Evolutionary conservation across 1,140 invertebrate genomes (phyloP).

Genomic region (Brachionus sp.): DNA sequence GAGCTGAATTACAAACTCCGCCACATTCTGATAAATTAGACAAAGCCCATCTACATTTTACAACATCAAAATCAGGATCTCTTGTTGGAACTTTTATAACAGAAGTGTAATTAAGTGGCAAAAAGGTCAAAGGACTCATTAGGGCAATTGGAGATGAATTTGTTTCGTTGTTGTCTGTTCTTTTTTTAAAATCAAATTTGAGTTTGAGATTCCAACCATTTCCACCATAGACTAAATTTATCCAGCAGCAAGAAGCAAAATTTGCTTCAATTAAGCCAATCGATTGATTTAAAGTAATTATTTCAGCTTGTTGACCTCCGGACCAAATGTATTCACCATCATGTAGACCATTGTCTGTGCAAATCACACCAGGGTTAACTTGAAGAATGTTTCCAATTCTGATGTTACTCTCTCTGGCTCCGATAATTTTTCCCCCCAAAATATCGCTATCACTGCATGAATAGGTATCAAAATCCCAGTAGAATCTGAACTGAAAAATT

Average conservation of each 20-base stretch:
- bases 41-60: not conserved
- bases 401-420: not conserved
- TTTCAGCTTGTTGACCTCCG: not conserved
- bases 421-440: not conserved
- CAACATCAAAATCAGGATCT: not conserved
- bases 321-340: not conserved
- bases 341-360: not conserved
- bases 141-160: not conserved
- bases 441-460: not conserved
- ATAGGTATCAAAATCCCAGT: not conserved
- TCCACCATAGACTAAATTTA: not conserved
- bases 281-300: not conserved
- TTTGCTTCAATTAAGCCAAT: not conserved
- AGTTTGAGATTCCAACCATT: not conserved
- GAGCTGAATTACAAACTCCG: not conserved
- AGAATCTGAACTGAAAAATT: not conserved
- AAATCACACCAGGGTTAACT: not conserved
- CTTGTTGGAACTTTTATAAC: not conserved
- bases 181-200: not conserved
- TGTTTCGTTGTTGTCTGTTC: not conserved
- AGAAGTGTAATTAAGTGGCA: not conserved
- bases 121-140: not conserved
- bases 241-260: not conserved
- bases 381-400: not conserved
- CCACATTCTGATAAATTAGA: not conserved